phyloP scores from a whole-genome alignment of 2,113 vertebrate species.

The Stegostoma tigrinum region DNA sequence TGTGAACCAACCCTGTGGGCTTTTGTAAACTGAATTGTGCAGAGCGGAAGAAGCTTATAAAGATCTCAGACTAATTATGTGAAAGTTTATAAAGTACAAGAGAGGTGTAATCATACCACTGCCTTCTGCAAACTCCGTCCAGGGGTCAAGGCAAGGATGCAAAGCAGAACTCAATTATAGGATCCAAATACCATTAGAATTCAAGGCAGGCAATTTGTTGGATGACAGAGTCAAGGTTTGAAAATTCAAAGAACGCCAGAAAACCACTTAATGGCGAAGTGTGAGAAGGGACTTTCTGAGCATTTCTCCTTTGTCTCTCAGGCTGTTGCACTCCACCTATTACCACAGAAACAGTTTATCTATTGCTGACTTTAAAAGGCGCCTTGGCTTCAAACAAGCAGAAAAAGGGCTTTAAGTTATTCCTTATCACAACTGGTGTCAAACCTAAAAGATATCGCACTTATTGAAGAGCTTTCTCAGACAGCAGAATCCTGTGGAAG shows the following conservation, averaged over 20 bases:
- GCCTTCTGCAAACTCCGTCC: background rate
- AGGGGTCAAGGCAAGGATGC: background rate
- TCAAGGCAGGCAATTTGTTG: background rate
- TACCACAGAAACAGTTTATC: background rate
- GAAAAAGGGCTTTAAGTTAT: background rate
- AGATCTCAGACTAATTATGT: background rate
- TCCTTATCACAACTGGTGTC: conserved; percentile 30
- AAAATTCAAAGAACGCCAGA: background rate
- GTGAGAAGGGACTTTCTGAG: background rate
- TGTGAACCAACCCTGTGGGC: background rate
- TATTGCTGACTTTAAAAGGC: background rate
- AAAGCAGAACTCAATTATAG: background rate
- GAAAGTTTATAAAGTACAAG: background rate
- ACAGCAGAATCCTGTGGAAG: background rate
- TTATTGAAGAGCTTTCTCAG: conserved; percentile 11
- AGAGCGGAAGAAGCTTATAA: background rate
- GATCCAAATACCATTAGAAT: background rate
- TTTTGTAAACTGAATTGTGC: background rate
- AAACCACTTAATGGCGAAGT: background rate
- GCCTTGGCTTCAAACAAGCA: background rate
- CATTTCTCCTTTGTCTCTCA: background rate
- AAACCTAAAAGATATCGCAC: conserved; percentile 9
- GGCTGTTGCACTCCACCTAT: background rate
- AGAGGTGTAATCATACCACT: background rate
- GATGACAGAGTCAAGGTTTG: background rate